Base-by-base conservation (phyloP, 1,140 invertebrate species). In the Lepidurus couesii region DNA sequence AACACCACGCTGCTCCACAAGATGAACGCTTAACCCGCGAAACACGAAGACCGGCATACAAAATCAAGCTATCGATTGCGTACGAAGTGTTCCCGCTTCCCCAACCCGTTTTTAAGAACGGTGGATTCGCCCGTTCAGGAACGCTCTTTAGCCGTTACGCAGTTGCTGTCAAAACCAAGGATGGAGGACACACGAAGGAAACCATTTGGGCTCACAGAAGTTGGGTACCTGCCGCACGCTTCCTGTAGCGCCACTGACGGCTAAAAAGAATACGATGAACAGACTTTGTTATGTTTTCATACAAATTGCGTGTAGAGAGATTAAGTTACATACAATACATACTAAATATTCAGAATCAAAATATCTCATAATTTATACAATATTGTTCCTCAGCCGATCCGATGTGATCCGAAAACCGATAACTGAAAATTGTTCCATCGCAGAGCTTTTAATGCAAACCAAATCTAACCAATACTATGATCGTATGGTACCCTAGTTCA, bases 1-100 rank as follows among this genome's bases (percentile, higher is more conserved):
- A 65, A 65, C 53, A 65, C 53, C 53, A 65, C 53, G 53, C 53
- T 16, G 53, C 21, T 21, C n/a, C 21, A 16, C 53, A 65, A 65
- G 21, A 65, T 65, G 53, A 65, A 65, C n/a, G 53, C 53, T 65
- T 65, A 65, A 65, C 53, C 53, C 53, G 53, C 16, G 53, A 65
- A 65, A 65, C 53, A 65, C 53, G 53, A 65, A 9, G 53, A 65
- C 53, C 53, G 53, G 53, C 21, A 16, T 65, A 65, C 53, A 16
- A 65, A 65, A 65, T n/a, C 53, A 65, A 21, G 53, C 53, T 65
- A 65, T 65, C 53, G 53, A 65, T 65, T 65, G 53, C 53, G 16
- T 1, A 21, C n/a, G 16, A 65, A 65, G 53, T n/a, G 16, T 65
- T 65, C 53, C 53, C 53, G 53, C 53, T 65, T 65, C 21, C 21